These are phyloP conservation scores for Stenolophus ochropezus DNA, from an alignment of 2,888 invertebrate genomes.

Conservation along the genomic window DNA sequence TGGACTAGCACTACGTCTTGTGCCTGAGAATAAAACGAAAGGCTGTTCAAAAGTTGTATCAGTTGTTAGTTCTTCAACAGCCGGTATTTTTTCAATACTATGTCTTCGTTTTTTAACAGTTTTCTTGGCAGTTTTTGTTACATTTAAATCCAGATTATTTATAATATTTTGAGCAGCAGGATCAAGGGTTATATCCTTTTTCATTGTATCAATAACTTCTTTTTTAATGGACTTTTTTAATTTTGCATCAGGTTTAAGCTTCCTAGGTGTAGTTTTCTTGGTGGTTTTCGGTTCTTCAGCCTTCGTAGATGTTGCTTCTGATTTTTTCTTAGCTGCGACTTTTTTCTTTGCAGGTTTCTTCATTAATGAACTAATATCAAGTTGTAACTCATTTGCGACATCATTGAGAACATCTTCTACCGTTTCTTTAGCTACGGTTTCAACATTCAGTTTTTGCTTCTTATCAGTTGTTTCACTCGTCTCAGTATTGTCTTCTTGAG, in stretches of 20 bases:
- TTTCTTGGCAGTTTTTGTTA: slow-evolving; percentile 66
- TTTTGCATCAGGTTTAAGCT: slow-evolving; percentile 62
- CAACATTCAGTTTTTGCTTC: slow-evolving; percentile 65
- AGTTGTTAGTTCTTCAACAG: slow-evolving; percentile 66
- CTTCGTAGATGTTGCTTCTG: slow-evolving; percentile 59
- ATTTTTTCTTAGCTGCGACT: slow-evolving; percentile 60
- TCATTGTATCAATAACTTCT: slow-evolving; percentile 69
- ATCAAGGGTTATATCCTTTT: slow-evolving; percentile 66
- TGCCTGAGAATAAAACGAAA: slow-evolving; percentile 66
- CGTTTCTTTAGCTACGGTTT: slow-evolving; percentile 63
- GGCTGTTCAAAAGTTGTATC: slow-evolving; percentile 61
- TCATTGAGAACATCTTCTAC: slow-evolving; percentile 71
- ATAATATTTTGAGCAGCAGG: slow-evolving; percentile 70
- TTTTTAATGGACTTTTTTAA: slow-evolving; percentile 68
- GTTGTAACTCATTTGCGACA: slow-evolving; percentile 63
- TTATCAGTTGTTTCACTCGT: slow-evolving; percentile 62
- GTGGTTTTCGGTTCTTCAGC: slow-evolving; percentile 63
- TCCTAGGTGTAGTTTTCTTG: slow-evolving; percentile 65
- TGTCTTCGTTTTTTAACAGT: slow-evolving; percentile 68
- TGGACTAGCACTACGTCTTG: slow-evolving; percentile 69
- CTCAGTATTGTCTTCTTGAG: slow-evolving; percentile 59
- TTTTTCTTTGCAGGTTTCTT: slow-evolving; percentile 63
- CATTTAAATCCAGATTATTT: slow-evolving; percentile 71
- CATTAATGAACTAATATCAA: slow-evolving; percentile 50
- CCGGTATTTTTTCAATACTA: slow-evolving; percentile 71